Conservation (phyloP, 2,113 vertebrate species). For the Syrmaticus mikado region DNA sequence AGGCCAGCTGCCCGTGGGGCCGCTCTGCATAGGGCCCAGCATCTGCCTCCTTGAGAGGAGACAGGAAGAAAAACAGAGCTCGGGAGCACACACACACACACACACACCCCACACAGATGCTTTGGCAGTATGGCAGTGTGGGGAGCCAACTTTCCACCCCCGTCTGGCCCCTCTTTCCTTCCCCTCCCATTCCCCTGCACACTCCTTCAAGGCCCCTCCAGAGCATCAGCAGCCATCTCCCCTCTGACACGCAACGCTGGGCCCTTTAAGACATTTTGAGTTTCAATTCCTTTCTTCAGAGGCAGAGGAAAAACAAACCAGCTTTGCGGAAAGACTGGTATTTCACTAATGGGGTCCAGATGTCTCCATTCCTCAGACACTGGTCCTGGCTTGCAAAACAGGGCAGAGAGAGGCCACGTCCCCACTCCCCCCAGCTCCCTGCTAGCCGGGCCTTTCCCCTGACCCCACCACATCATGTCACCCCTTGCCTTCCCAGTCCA, state of each 20-base stretch:
- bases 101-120: neutral
- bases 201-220: conserved; percentile 44
- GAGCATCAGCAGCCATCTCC: neutral
- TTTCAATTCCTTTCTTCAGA: conserved; percentile 57
- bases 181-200: conserved; percentile 36
- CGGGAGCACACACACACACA: conserved; percentile 65
- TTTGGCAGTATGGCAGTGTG: conserved; percentile 37
- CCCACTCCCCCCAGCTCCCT: neutral
- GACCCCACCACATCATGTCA: neutral
- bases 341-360: conserved; percentile 75
- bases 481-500: neutral
- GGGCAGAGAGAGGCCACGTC: neutral
- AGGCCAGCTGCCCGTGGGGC: conserved; percentile 31
- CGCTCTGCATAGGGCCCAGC: conserved; percentile 16
- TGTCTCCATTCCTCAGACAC: conserved; percentile 25
- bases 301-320: conserved; percentile 47
- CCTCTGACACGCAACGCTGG: neutral
- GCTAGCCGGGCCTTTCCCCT: neutral
- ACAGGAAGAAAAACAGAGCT: conserved; percentile 57
- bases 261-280: conserved; percentile 58
- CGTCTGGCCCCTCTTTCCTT: conserved; percentile 23
- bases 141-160: conserved; percentile 56
- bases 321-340: conserved; percentile 60
- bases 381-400: neutral
- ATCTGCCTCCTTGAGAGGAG: conserved; percentile 30